phyloP scores from a whole-genome alignment of 2,888 invertebrate genomes.

The Salticus scenicus region DNA sequence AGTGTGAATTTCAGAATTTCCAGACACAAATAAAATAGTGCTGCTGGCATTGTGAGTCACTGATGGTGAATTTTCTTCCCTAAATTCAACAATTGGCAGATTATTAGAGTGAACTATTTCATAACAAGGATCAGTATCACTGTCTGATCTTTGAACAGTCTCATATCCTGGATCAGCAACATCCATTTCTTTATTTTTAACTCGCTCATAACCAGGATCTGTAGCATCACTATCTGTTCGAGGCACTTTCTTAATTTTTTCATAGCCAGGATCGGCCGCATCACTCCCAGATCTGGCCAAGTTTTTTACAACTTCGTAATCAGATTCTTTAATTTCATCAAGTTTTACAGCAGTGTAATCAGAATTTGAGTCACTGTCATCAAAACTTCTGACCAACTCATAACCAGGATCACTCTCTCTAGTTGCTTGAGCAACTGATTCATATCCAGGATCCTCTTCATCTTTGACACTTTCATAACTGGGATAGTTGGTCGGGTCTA shows the following conservation, averaged over 20 bases:
- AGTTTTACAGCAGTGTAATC: conserved; percentile 60
- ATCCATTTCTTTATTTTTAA: conserved; percentile 48
- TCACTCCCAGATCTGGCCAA: conserved; percentile 57
- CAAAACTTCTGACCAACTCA: conserved; percentile 66
- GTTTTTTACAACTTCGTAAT: conserved; percentile 63
- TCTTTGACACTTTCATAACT: conserved; percentile 66
- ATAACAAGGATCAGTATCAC: conserved; percentile 68
- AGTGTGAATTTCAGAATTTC: conserved; percentile 31
- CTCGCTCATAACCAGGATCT: conserved; percentile 69
- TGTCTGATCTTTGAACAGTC: conserved; percentile 60
- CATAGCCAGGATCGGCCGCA: conserved; percentile 68
- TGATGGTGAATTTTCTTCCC: conserved; percentile 2
- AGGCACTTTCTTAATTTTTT: conserved; percentile 63
- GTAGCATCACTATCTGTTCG: conserved; percentile 59
- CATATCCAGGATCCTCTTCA: conserved; percentile 66
- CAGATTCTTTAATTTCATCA: conserved; percentile 48
- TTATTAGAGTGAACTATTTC: conserved; percentile 60
- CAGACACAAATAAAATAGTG: conserved; percentile 59
- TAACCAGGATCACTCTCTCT: conserved; percentile 67
- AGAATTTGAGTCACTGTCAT: conserved; percentile 61
- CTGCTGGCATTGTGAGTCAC: conserved; percentile 31
- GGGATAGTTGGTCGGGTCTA: conserved; percentile 19
- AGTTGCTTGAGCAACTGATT: conserved; percentile 41
- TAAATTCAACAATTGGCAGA: conserved; percentile 30
- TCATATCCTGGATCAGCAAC: conserved; percentile 65